Conservation (phyloP, 2,888 invertebrate species). For the Harpagoxenus sublaevis region DNA sequence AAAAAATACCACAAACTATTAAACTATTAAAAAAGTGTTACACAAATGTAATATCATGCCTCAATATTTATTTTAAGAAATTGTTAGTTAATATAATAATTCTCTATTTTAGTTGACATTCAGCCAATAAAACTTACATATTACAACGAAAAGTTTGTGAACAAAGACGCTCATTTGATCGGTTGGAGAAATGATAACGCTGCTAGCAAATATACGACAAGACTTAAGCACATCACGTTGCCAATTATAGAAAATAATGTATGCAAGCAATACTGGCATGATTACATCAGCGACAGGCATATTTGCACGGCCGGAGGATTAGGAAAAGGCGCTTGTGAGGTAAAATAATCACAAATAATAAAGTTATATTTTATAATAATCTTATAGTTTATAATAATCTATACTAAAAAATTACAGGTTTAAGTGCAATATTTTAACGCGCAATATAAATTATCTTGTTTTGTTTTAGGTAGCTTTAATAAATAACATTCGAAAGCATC, state of each 20-base stretch:
- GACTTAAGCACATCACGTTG: conserved; percentile 68
- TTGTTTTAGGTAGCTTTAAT: not conserved
- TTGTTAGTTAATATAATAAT: not conserved
- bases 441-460: too few relatives aligned
- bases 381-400: too few relatives aligned
- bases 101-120: conserved; percentile 58
- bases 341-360: conserved; percentile 42
- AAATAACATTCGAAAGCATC: too few relatives aligned
- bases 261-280: conserved; percentile 67
- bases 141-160: conserved; percentile 16
- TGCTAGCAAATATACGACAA: not conserved
- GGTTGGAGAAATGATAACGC: conserved; percentile 70
- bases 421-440: too few relatives aligned
- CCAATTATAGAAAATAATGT: conserved; percentile 65
- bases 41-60: not conserved
- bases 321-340: conserved; percentile 46
- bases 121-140: not conserved
- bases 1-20: not conserved
- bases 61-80: not conserved
- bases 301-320: conserved; percentile 70
- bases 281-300: conserved; percentile 44
- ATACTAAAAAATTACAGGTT: too few relatives aligned
- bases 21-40: not conserved
- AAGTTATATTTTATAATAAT: not conserved
- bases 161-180: conserved; percentile 51